These are phyloP conservation scores for Dasysyrphus albostriatus DNA, from an alignment of 2,888 invertebrate species.

Conservation along the genomic window DNA sequence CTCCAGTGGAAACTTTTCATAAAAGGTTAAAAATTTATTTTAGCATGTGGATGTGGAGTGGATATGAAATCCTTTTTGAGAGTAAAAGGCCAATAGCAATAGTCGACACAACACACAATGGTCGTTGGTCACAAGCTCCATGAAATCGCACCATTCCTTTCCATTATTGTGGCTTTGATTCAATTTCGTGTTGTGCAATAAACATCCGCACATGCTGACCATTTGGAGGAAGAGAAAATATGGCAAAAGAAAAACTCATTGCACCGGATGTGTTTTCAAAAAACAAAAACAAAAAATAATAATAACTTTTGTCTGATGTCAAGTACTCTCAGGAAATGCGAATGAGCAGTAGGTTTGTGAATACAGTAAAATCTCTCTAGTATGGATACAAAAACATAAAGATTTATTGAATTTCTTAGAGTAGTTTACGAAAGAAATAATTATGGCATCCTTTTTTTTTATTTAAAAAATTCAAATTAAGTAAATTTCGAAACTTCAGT, in stretches of 20 bases:
- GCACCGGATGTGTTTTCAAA: background rate
- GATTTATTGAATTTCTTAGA: too few species aligned
- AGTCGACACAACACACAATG: background rate
- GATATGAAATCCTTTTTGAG: background rate
- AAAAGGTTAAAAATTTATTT: background rate
- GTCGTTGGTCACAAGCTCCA: slow-evolving; percentile 17
- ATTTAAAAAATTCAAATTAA: too few species aligned
- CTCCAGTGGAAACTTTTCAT: background rate
- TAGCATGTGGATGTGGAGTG: background rate
- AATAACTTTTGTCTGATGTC: slow-evolving; percentile 31
- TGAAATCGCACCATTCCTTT: slow-evolving; percentile 40
- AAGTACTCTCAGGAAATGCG: slow-evolving; percentile 14
- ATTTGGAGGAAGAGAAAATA: background rate
- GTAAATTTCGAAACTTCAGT: too few species aligned
- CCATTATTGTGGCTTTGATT: slow-evolving; percentile 61
- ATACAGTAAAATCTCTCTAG: background rate
- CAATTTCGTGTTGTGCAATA: slow-evolving; percentile 62
- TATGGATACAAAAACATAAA: too few species aligned
- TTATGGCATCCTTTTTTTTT: too few species aligned
- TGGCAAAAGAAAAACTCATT: slow-evolving; percentile 11
- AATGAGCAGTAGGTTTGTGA: background rate
- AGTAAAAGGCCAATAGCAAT: slow-evolving; percentile 7
- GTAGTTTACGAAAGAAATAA: too few species aligned
- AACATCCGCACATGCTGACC: slow-evolving; percentile 46
- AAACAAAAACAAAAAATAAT: background rate